Base-by-base conservation (phyloP, 2,888 invertebrate genomes). In the Machimus atricapillus region DNA sequence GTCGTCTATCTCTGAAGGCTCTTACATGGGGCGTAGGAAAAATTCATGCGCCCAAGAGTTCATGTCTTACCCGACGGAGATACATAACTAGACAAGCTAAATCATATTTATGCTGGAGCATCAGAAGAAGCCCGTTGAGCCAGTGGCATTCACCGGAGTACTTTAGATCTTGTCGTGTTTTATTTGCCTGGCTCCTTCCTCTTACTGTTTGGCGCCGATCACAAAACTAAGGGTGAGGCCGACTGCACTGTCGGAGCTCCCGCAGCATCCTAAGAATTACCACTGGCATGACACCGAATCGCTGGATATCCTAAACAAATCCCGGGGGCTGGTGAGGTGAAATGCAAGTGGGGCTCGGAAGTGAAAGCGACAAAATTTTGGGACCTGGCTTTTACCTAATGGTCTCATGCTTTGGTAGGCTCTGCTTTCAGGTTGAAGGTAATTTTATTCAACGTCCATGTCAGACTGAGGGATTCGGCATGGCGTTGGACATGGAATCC, bases 81-180 rank as follows among this genome's bases (percentile, higher is more conserved):
- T 52, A 52, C 52, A 52, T 52, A 52, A 52, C 52, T 52, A 78
- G n/a, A 40, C 23, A 14, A 78, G 78, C 43, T 43, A 78, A 78
- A 78, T 78, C 78, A 78, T 78, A 78, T 78, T 78, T 78, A 43
- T 78, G 77, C 77, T 12, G 19, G 77, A 77, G 77, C 43, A 43
- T 8, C 19, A 43, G 78, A 43, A 43, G 43, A n/a, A 43, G 6
- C 23, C 78, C 46, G n/a, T 77, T 78, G 78, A 78, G 78, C n/a
- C 43, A 43, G 43, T 34, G 40, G 43, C 78, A 78, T 78, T 78
- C 78, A 46, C 46, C 9, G 40, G 78, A 23, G 19, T 1, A n/a
- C 52, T 52, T 52, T 52, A 19, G 52, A 52, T 52, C 52, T 52
- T 78, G 40, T 23, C 46, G n/a, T 40, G 12, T 43, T 34, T 78